Base-by-base conservation (phyloP, 2,113 vertebrate genomes). In the Etia nguti region DNA sequence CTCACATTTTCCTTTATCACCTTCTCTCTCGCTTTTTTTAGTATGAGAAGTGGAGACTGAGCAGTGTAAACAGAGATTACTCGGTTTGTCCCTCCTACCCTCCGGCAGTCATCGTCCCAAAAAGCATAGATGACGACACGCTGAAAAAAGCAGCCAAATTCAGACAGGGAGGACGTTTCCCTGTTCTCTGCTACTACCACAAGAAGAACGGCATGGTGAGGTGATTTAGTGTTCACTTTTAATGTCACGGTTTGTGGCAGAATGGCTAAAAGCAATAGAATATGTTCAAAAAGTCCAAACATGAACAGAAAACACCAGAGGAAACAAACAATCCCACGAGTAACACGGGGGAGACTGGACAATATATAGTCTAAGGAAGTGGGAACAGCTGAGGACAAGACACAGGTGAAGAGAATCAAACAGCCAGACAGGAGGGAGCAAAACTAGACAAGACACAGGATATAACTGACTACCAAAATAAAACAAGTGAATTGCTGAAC, bases 131-230 rank as follows among this genome's bases (percentile, higher is more conserved):
- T 0, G 97, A 98, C 1, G 93, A 92, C 1, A 12, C 82, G 6
- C 43, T 98, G 81, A 24, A 52, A 3, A 96, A 90, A 12, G 94
- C 93, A 1, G 97, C 97, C n/a, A 92, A 92, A 16, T 98, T 98
- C 93, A 96, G 96, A 10, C 97, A 97, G 31, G 96, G 97, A 0
- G 97, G 97, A 3, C 93, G 97, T 26, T 98, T 98, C 85, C 97
- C 97, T 0, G 94, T 97, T 6, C 95, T 98, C 89, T 97, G 97
- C 93, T 97, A 97, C 89, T 96, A 96, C 91, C 97, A 97, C 90
- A 73, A 84, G 22, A 95, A 84, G 36, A 97, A 96, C 0, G 90
- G 97, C 83, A 97, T 92, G 41, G 97, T 98, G 94, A 96, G 97
- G 24, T 1, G 60, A 29, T 73, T 36, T 15, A 3, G 3, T 22